Conservation (phyloP, 2,888 invertebrate genomes). For the Agrilus biguttatus region DNA sequence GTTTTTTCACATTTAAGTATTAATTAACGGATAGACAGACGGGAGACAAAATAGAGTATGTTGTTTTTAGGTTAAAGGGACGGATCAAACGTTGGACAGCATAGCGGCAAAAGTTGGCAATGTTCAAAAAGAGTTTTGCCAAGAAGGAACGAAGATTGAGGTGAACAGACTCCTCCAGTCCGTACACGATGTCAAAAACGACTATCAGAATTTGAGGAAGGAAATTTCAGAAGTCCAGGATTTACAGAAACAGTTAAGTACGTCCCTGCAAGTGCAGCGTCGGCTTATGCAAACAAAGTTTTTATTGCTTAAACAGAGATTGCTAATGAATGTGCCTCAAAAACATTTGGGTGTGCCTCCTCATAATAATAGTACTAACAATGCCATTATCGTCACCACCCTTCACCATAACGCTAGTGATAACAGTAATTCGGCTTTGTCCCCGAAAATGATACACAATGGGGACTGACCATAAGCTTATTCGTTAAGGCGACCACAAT, state of each 20-base stretch:
- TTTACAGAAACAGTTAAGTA: conserved; percentile 62
- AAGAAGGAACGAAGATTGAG: conserved; percentile 40
- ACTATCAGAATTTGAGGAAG: conserved; percentile 63
- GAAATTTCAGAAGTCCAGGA: conserved; percentile 70
- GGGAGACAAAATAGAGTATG: background rate
- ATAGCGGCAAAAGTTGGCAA: conserved; percentile 62
- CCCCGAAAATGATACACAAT: too few species aligned
- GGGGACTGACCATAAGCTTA: too few species aligned
- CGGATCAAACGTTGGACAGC: conserved; percentile 56
- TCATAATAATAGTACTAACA: conserved; percentile 4
- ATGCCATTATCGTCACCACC: conserved; percentile 3
- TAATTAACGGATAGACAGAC: too few species aligned
- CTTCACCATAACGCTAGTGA: background rate
- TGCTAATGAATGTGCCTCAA: conserved; percentile 33
- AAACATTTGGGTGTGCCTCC: conserved; percentile 1
- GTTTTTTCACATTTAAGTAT: too few species aligned
- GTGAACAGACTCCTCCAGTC: conserved; percentile 60
- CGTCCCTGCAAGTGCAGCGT: conserved; percentile 58
- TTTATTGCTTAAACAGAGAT: conserved; percentile 53
- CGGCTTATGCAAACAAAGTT: conserved; percentile 60
- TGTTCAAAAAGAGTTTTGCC: conserved; percentile 48
- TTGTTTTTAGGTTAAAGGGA: conserved; percentile 48
- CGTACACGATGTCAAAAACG: conserved; percentile 63
- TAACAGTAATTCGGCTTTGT: background rate
- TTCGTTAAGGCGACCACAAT: too few species aligned